Evolutionary conservation across 2,797 vertebrate species (phyloP), one percentile per base, ranked within the genome.

Genomic region (Ctenopoma multispine): DNA sequence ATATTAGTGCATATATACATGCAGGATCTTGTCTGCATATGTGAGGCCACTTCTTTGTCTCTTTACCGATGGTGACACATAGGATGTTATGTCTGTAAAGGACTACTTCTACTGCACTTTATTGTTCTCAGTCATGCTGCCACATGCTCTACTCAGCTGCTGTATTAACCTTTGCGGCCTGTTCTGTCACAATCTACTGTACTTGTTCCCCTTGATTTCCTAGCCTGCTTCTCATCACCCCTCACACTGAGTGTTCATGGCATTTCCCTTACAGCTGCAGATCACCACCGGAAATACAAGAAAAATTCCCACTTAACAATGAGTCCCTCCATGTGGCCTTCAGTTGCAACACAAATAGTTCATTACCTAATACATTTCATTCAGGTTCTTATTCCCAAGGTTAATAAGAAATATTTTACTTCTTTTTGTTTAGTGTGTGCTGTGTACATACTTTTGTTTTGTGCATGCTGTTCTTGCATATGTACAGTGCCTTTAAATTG

Each of bases 141-240:
- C n/a, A 56, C 73, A 24, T 2, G 59, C 61, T 69, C 27, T 4
- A 11, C 69, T 71, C 55, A 9, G 67, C 70, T 36, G 29, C 69
- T 18, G 49, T 47, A 20, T 17, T 14, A 31, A 38, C 24, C 60
- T 55, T 5, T 44, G 24, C 55, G 10, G 38, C 59, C 34, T 20
- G 40, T 4, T 67, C 13, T 43, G 55, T 69, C 63, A 75, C 46
- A 36, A 21, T 65, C 47, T 46, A 14, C 61, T 72, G 14, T 18
- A 50, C 49, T 70, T 4, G 3, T 61, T 79, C 73, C 41, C 66
- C 56, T 59, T 18, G 24, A 5, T 67, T 76, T 73, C 67, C 81
- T 79, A 87, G 90, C 83, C 89, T 90, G 85, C 82, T 73, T 85
- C 83, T 79, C 75, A 73, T 82, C 76, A 31, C 69, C 69, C 65